These are phyloP conservation scores for Sympetrum striolatum DNA, from an alignment of 2,888 invertebrate species.

Conservation along the genomic window DNA sequence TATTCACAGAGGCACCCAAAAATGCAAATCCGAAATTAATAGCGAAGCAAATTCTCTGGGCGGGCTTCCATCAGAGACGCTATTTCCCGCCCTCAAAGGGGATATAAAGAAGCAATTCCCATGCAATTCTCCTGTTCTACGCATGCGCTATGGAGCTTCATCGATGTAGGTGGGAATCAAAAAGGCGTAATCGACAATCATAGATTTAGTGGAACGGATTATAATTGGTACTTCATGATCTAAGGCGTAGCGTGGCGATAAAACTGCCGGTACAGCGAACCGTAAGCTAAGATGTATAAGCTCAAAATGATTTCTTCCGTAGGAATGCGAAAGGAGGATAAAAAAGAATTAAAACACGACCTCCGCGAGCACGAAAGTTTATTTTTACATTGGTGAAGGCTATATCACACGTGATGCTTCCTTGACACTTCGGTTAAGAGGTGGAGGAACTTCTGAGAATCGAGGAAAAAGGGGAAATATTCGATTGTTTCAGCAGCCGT, in stretches of 20 bases:
- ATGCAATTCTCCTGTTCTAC: neutral
- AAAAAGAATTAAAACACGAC: neutral
- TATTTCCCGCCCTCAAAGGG: neutral
- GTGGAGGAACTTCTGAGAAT: neutral
- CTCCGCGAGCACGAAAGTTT: neutral
- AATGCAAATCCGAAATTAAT: neutral
- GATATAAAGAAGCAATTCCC: neutral
- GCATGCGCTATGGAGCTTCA: neutral
- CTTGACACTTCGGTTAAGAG: neutral
- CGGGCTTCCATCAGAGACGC: neutral
- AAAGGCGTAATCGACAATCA: neutral
- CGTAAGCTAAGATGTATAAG: neutral
- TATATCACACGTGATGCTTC: neutral
- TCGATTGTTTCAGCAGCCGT: neutral
- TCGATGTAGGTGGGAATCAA: neutral
- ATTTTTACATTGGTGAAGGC: neutral
- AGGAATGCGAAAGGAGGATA: neutral
- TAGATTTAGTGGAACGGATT: neutral
- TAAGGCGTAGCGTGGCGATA: neutral
- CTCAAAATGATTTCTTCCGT: neutral
- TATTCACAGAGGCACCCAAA: neutral
- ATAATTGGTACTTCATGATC: neutral
- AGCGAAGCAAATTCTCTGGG: neutral
- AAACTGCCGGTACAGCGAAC: neutral
- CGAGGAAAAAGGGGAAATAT: neutral